Evolutionary conservation across 2,113 vertebrate genomes (phyloP).

Genomic region (Notothenia coriiceps): DNA sequence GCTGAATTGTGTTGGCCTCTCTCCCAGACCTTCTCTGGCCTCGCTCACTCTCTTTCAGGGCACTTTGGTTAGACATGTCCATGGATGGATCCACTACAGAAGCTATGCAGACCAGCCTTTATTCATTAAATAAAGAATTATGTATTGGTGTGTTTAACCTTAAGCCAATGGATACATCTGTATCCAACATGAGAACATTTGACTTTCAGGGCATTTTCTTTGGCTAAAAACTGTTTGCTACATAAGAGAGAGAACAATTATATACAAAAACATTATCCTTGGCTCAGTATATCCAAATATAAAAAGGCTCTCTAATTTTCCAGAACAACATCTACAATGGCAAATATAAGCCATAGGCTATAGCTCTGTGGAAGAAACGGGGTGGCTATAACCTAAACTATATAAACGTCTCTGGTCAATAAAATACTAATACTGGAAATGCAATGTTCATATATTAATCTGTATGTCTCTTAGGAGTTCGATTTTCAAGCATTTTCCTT

Average conservation of each 20-base stretch:
- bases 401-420: background rate
- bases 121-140: constrained; percentile 13
- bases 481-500: background rate
- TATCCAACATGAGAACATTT: background rate
- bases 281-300: background rate
- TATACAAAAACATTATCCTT: background rate
- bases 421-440: background rate
- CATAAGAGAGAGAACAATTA: background rate
- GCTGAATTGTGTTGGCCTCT: constrained; percentile 64
- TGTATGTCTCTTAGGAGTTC: background rate
- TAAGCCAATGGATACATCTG: background rate
- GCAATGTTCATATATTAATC: background rate
- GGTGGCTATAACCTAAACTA: background rate
- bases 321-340: background rate
- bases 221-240: background rate
- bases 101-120: background rate
- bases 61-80: constrained; percentile 36
- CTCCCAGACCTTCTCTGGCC: constrained; percentile 66
- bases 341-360: background rate
- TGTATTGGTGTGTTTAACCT: background rate
- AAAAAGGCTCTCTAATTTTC: background rate
- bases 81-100: constrained; percentile 3
- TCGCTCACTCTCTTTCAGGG: constrained; percentile 25
- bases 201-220: background rate
- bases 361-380: background rate